A percentile compares a stretch with the other conserved stretches of the same genome.
phyloP scores from a whole-genome alignment of 2,113 vertebrate species.

The Synodontis membranacea region DNA sequence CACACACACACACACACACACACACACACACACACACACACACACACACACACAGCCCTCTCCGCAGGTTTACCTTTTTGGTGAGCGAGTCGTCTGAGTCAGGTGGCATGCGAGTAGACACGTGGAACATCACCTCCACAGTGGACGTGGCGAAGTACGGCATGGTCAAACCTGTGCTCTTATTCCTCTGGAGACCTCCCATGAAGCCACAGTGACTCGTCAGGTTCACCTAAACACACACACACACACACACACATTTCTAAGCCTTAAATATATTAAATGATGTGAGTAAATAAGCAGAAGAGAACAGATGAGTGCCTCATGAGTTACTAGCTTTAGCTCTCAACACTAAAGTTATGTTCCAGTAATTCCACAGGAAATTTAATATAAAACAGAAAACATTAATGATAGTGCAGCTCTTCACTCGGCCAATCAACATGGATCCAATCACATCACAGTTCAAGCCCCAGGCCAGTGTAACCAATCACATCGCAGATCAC shows the following conservation, averaged over 20 bases:
- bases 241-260: constrained; percentile 39
- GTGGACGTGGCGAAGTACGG: constrained; percentile 98
- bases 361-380: neutral
- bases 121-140: constrained; percentile 96
- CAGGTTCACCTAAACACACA: constrained; percentile 84
- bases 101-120: constrained; percentile 97
- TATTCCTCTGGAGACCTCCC: constrained; percentile 96
- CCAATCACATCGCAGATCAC: neutral
- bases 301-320: neutral
- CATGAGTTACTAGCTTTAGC: neutral
- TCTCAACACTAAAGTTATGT: neutral
- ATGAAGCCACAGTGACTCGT: constrained; percentile 97
- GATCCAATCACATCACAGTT: neutral
- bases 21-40: neutral
- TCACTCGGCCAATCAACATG: neutral
- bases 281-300: neutral
- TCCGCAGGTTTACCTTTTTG: constrained; percentile 82
- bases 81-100: constrained; percentile 96
- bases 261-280: neutral
- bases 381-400: neutral
- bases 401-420: neutral
- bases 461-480: neutral
- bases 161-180: constrained; percentile 93
- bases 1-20: neutral
- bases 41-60: neutral